A percentile compares a stretch with the other conserved stretches of the same genome.
These are phyloP conservation scores for Neocloeon triangulifer DNA, from an alignment of 1,140 invertebrate species.

Conservation along the genomic window DNA sequence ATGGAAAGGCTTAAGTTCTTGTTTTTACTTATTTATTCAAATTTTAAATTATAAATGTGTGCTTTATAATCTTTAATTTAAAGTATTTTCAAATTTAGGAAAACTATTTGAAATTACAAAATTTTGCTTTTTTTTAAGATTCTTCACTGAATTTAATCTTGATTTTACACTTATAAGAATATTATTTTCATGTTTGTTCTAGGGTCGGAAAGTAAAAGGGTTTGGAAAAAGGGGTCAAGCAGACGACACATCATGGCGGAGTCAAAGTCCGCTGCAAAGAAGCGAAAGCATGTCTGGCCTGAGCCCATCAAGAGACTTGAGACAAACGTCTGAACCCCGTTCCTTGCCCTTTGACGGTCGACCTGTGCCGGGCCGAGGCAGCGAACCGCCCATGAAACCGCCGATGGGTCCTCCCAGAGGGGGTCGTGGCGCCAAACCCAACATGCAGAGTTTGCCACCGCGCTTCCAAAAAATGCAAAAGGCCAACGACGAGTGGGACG, in stretches of 20 bases:
- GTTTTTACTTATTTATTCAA: too few relatives aligned
- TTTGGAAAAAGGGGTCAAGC: conserved; percentile 16
- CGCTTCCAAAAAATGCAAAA: not conserved
- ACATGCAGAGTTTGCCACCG: not conserved
- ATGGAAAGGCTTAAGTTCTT: too few relatives aligned
- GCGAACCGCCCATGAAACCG: conserved; percentile 21
- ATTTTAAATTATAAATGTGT: too few relatives aligned
- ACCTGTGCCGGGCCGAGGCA: conserved; percentile 24
- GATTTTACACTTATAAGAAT: too few relatives aligned
- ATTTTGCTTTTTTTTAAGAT: too few relatives aligned
- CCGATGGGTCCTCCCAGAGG: not conserved
- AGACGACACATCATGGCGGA: conserved; percentile 9
- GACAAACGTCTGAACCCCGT: conserved; percentile 26
- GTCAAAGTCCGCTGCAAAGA: conserved; percentile 2
- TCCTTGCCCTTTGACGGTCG: conserved; percentile 16
- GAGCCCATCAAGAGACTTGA: conserved; percentile 5
- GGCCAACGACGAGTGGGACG: conserved; percentile 8
- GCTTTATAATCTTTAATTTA: too few relatives aligned
- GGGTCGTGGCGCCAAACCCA: not conserved
- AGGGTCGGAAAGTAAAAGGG: conserved; percentile 14
- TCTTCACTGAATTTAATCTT: too few relatives aligned
- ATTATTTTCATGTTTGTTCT: too few relatives aligned
- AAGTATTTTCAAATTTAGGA: too few relatives aligned
- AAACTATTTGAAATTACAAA: too few relatives aligned
- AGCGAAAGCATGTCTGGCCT: conserved; percentile 2